phyloP scores from a whole-genome alignment of 2,888 invertebrate genomes.

The Xestia rhomboidea region DNA sequence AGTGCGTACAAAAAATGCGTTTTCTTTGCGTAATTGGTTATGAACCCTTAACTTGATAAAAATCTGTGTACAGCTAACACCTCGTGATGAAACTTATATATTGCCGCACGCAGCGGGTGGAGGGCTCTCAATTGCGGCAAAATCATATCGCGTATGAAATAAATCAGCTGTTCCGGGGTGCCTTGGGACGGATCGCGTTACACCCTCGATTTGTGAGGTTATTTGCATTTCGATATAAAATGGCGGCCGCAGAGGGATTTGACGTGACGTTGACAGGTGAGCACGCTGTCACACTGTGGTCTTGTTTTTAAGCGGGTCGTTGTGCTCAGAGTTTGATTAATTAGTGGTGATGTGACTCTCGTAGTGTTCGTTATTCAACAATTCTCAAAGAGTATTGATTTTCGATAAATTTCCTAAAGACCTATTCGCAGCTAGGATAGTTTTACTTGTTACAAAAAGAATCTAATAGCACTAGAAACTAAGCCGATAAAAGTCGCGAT shows the following conservation, averaged over 20 bases:
- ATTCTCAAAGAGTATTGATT: neutral
- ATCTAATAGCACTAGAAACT: constrained; percentile 12
- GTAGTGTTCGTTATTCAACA: constrained; percentile 1
- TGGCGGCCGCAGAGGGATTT: constrained; percentile 83
- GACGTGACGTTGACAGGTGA: constrained; percentile 87
- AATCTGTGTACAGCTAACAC: constrained; percentile 69
- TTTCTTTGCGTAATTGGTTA: constrained; percentile 85
- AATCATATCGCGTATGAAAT: constrained; percentile 89
- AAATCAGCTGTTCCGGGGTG: constrained; percentile 85
- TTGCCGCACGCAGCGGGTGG: constrained; percentile 67
- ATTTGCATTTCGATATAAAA: constrained; percentile 88
- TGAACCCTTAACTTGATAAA: constrained; percentile 75
- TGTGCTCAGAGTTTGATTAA: constrained; percentile 73
- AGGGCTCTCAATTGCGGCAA: constrained; percentile 85
- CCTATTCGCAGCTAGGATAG: neutral
- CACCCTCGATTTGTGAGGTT: constrained; percentile 86
- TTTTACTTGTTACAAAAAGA: neutral
- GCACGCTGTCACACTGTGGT: constrained; percentile 75
- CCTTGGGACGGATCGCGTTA: constrained; percentile 84
- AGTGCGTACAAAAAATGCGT: constrained; percentile 78
- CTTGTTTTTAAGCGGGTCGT: constrained; percentile 76
- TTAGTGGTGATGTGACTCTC: constrained; percentile 61
- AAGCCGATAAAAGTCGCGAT: constrained; percentile 9
- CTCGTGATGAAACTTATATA: constrained; percentile 70
- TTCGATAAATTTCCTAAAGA: constrained; percentile 4